Conservation (phyloP, 2,888 invertebrate species). For the Drosophila eohydei region DNA sequence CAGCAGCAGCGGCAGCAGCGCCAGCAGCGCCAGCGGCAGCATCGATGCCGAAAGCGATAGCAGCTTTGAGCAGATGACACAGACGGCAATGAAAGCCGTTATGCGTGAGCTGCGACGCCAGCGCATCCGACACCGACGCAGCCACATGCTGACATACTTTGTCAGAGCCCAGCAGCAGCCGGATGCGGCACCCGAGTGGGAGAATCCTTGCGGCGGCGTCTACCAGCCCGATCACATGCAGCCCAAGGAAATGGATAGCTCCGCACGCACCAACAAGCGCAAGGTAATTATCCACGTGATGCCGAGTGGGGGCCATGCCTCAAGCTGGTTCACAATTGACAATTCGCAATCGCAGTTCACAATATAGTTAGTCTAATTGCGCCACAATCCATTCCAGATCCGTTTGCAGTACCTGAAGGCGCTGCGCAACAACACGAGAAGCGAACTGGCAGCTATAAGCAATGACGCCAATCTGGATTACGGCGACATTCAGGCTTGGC, state of each 20-base stretch:
- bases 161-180: constrained; percentile 13
- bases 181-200: constrained; percentile 70
- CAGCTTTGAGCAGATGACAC: constrained; percentile 59
- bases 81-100: constrained; percentile 52
- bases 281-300: constrained; percentile 13
- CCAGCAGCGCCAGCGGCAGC: constrained; percentile 19
- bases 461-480: constrained; percentile 63
- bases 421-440: constrained; percentile 52
- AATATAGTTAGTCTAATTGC: no score
- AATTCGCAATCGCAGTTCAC: no score
- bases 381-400: no score
- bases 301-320: neutral
- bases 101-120: constrained; percentile 49
- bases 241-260: constrained; percentile 16
- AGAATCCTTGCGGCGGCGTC: constrained; percentile 81
- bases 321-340: constrained; percentile 8
- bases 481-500: constrained; percentile 55
- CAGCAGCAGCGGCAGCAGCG: constrained; percentile 38
- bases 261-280: constrained; percentile 25
- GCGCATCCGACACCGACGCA: constrained; percentile 69
- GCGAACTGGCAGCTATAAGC: constrained; percentile 30
- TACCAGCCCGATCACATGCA: constrained; percentile 34
- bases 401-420: constrained; percentile 48
- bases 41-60: constrained; percentile 30
- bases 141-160: constrained; percentile 46